phyloP scores from a whole-genome alignment of 2,888 invertebrate species.

The Cheilosia urbana region DNA sequence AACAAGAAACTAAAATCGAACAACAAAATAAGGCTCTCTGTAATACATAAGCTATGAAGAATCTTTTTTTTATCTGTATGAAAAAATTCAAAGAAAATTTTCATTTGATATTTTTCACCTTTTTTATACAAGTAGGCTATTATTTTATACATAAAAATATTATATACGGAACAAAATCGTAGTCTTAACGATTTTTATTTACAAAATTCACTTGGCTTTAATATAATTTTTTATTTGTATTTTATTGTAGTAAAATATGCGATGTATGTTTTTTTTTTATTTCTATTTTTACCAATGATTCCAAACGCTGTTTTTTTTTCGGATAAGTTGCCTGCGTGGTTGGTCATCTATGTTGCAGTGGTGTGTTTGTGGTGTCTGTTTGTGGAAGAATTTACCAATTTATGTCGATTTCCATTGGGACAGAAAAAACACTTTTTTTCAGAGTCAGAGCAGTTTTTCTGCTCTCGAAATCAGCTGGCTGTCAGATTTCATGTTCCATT shows the following conservation, averaged over 20 bases:
- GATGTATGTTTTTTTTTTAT: neutral
- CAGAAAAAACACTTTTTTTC: too few relatives aligned
- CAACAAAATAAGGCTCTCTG: conserved; percentile 57
- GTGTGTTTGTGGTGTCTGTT: too few relatives aligned
- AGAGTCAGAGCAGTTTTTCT: too few relatives aligned
- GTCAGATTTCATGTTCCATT: too few relatives aligned
- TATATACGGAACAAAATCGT: conserved; percentile 24
- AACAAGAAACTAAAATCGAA: conserved; percentile 26
- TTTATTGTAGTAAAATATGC: too few relatives aligned
- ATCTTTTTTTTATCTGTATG: conserved; percentile 8
- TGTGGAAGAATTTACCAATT: too few relatives aligned
- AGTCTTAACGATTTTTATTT: conserved; percentile 41
- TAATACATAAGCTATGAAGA: conserved; percentile 34
- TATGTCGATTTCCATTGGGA: too few relatives aligned
- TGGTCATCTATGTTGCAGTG: too few relatives aligned
- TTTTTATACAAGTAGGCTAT: conserved; percentile 71
- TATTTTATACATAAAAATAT: conserved; percentile 37
- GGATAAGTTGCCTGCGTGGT: too few relatives aligned
- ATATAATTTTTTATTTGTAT: conserved; percentile 50
- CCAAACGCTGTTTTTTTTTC: too few relatives aligned
- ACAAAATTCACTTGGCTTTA: conserved; percentile 33
- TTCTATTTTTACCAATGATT: neutral
- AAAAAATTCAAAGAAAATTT: conserved; percentile 19
- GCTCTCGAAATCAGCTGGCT: too few relatives aligned
- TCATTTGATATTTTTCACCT: conserved; percentile 55